phyloP scores from a whole-genome alignment of 2,797 vertebrate species.

The Sebastes diaconus region DNA sequence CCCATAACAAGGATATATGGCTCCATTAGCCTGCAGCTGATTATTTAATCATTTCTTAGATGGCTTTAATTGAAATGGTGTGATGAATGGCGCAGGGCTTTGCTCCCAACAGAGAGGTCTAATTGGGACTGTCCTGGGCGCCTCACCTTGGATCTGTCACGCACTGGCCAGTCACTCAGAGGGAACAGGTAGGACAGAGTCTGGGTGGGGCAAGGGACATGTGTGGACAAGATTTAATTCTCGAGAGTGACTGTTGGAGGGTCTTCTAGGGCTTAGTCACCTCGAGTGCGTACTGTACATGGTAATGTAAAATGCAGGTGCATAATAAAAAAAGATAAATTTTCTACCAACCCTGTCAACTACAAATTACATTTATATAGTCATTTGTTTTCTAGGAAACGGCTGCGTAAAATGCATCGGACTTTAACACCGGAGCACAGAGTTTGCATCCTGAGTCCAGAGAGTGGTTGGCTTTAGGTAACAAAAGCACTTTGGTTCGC shows the following conservation, averaged over 20 bases:
- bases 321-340: not conserved
- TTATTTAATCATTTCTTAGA: constrained; percentile 83
- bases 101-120: constrained; percentile 58
- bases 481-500: not conserved
- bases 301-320: not conserved
- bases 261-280: not conserved
- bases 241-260: not conserved
- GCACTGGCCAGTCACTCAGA: constrained; percentile 16
- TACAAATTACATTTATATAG: not conserved
- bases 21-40: constrained; percentile 76
- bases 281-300: not conserved
- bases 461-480: too few species aligned
- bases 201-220: not conserved
- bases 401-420: too few species aligned
- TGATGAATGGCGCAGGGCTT: constrained; percentile 73
- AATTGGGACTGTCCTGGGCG: constrained; percentile 61
- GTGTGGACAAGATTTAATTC: not conserved
- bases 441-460: not conserved
- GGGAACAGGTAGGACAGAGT: constrained; percentile 9
- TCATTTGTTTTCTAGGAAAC: not conserved
- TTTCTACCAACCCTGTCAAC: not conserved
- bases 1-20: constrained; percentile 77
- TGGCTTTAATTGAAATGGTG: constrained; percentile 78
- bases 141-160: constrained; percentile 58
- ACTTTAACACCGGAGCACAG: not conserved